Base-by-base conservation (phyloP, 2,888 invertebrate species). In the Pedicia rivosa region DNA sequence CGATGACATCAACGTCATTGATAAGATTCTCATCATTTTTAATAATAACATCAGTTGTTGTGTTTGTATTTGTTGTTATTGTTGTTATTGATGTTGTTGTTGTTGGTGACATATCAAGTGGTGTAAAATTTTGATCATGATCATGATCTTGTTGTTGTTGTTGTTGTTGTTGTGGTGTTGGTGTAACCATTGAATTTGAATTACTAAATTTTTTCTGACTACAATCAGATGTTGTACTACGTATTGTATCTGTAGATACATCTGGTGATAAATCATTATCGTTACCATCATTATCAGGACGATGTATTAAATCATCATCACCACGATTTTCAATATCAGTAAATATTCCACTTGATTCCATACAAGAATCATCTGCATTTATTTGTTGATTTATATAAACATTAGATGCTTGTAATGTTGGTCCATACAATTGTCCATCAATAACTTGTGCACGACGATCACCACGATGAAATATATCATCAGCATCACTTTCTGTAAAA, bases 301-400 rank as follows among this genome's bases (percentile, higher is more conserved):
- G 52, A 51, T 64, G 62, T 3, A 63, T 59, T 5, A 58, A 53
- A 35, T 63, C 62, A 39, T 70, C 68, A 47, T 80, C 79, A 38
- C 74, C 74, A 29, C 74, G 70, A 48, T 78, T 79, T 55, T 86
- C 86, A 43, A 84, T 73, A 55, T 87, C 87, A 1, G 87, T 87
- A 51, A 84, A 87, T 34, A 87, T 78, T 1, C 87, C 87, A 51
- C 86, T 86, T 0, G 86, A 87, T 54, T 87, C 87, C 87, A 87
- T 87, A 50, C 73, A 73, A 2, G 73, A 73, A 49, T 86, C 86
- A 56, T 86, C 84, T 17, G 63, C 66, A 4, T 4, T 6, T 3
- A 25, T 15, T 44, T 55, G 55, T 42, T 52, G 53, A 15, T 63
- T 63, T 2, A 64, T 65, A 43, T 65, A 66, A 33, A 69, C 66